Base-by-base conservation (phyloP, 2,888 invertebrate species). In the Harpalus rubripes region DNA sequence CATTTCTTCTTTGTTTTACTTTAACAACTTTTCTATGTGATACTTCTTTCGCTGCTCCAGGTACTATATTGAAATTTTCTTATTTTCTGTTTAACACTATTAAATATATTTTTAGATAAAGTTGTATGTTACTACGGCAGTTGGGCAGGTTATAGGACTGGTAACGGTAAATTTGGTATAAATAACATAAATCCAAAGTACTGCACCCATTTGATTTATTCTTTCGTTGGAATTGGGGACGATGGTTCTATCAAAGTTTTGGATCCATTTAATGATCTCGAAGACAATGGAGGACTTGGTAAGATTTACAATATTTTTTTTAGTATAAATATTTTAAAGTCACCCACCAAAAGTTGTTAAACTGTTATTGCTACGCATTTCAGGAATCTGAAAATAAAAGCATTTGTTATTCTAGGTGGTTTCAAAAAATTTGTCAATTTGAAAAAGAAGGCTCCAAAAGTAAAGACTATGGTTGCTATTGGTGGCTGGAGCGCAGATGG, bases 141-240 rank as follows among this genome's bases (percentile, higher is more conserved):
- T 61, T 93, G 93, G 93, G 90, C 93, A 0, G 88, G 88, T 3
- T 65, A 72, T 15, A 18, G 93, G 7, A 88, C 90, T 6, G 90
- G 88, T 0, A 87, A 87, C 12, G 92, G 92, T 0, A 87, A 89
- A 26, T 92, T 91, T 88, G 89, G 90, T 44, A 88, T 91, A 10
- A 90, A 90, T 68, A 87, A 91, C 74, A 91, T 93, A 18, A 90
- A 92, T 85, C 92, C 93, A 0, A 88, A 87, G 68, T 89, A 92
- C 0, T 93, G 93, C 88, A 92, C 93, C 0, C 93, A 93, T 88
- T 87, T 93, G 2, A 90, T 93, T 4, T 93, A 93, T 87, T 90
- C 92, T 12, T 93, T 93, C 88, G 92, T 92, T 76, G 93, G 93
- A 0, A 88, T 94, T n/a, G 90, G 92, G 85, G 87, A 91, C 80